Evolutionary conservation across 2,888 invertebrate species (phyloP).

Genomic region (Lottia gigantea): DNA sequence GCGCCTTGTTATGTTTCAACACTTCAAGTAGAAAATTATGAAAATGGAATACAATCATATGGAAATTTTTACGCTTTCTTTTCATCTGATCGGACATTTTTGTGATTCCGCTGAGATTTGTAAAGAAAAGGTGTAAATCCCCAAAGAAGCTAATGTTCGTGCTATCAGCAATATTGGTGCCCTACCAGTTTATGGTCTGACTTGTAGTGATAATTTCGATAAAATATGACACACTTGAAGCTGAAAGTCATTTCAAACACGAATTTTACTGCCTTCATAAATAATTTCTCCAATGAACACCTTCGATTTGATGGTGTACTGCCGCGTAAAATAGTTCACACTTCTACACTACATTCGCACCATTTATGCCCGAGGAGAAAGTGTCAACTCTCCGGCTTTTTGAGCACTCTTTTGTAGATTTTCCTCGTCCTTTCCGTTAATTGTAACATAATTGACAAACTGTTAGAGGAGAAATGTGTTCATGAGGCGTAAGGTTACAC

Average conservation of each 20-base stretch:
- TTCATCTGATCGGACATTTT: neutral
- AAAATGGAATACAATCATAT: conserved; percentile 26
- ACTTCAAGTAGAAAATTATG: conserved; percentile 29
- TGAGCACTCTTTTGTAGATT: neutral
- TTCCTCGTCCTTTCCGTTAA: neutral
- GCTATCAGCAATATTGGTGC: conserved; percentile 3
- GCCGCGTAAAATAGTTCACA: conserved; percentile 4
- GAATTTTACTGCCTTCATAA: conserved; percentile 1
- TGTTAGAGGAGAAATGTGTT: neutral
- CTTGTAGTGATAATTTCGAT: conserved; percentile 8
- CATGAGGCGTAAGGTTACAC: conserved; percentile 3
- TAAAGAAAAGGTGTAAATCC: conserved; percentile 1
- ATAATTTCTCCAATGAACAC: conserved; percentile 3
- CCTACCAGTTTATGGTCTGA: conserved; percentile 8
- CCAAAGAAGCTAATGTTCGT: conserved; percentile 7
- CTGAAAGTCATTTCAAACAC: neutral
- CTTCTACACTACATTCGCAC: neutral
- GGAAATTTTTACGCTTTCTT: conserved; percentile 26
- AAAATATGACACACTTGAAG: conserved; percentile 1
- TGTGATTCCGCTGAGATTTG: neutral
- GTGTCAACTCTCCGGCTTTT: neutral
- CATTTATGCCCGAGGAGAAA: neutral
- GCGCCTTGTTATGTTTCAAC: conserved; percentile 19
- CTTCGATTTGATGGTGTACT: neutral
- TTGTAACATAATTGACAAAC: neutral